Conservation (phyloP, 2,888 invertebrate species). For the Lasioglossum zephyrum region DNA sequence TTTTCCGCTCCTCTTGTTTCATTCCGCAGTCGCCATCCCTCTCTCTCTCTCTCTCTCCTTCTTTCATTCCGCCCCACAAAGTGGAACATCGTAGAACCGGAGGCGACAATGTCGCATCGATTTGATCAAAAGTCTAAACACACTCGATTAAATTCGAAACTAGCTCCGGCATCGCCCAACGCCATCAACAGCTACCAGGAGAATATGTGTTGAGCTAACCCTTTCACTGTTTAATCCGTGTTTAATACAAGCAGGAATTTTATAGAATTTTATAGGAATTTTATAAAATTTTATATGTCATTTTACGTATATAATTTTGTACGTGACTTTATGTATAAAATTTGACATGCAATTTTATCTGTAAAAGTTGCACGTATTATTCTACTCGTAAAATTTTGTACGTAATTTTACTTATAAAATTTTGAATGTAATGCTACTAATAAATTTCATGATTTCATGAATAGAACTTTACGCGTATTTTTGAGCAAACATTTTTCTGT, state of each 20-base stretch:
- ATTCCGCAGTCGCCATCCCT: background rate
- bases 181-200: background rate
- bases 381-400: no score
- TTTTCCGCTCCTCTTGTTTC: slow-evolving; percentile 60
- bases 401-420: background rate
- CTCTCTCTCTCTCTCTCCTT: no score
- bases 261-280: no score
- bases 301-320: no score
- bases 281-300: background rate
- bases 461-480: background rate
- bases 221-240: background rate
- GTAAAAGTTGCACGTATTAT: background rate
- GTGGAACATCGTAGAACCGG: slow-evolving; percentile 11
- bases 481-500: background rate
- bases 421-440: no score
- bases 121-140: slow-evolving; percentile 68
- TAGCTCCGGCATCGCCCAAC: background rate
- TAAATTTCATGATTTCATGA: background rate
- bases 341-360: no score
- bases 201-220: background rate
- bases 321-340: no score
- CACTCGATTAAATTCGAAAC: slow-evolving; percentile 59
- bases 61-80: background rate
- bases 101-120: slow-evolving; percentile 60
- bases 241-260: background rate